Base-by-base conservation (phyloP, 1,140 invertebrate species). In the Pristionchus pacificus region DNA sequence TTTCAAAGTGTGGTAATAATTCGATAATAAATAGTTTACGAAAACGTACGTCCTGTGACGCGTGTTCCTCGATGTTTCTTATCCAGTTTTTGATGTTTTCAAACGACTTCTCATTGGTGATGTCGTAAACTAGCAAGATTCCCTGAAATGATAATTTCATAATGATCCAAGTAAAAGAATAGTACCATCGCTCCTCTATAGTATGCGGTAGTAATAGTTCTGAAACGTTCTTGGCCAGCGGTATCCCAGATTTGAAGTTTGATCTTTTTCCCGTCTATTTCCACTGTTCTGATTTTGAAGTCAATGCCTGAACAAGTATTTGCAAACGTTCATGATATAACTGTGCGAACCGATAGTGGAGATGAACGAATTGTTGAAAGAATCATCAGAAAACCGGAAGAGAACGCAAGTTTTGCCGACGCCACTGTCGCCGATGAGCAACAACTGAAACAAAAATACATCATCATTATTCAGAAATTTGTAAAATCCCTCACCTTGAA, bases 241-340 rank as follows among this genome's bases (percentile, higher is more conserved):
- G 96, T 99, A 84, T 99, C 96, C 96, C 98, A 94, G 84, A 94
- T 94, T 86, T 95, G 93, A 74, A 95, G 87, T 87, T 95, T 95
- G 76, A 95, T 92, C 79, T 92, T 86, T 86, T 95, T 95, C 79
- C 93, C 92, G 83, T 93, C 93, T 79, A 96, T 90, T 87, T 98
- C 98, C 55, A 99, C 95, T 38, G 97, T 99, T 89, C 98, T 98
- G 72, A 99, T 96, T 90, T 99, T 99, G 87, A 99, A 99, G 87
- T 99, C 97, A 80, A 99, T 99, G 68, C 97, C 95, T 97, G 87
- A 59, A 89, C 76, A 19, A 32, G 13, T 32, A 65, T 65, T 10
- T 19, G 10, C 3, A 65, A n/a, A n/a, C n/a, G n/a, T n/a, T n/a
- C n/a, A n/a, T n/a, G 31, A 25, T 29, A 64, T 10, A 24, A 66